These are phyloP conservation scores for Cetonia aurata DNA, from an alignment of 2,888 invertebrate genomes.

Conservation along the genomic window DNA sequence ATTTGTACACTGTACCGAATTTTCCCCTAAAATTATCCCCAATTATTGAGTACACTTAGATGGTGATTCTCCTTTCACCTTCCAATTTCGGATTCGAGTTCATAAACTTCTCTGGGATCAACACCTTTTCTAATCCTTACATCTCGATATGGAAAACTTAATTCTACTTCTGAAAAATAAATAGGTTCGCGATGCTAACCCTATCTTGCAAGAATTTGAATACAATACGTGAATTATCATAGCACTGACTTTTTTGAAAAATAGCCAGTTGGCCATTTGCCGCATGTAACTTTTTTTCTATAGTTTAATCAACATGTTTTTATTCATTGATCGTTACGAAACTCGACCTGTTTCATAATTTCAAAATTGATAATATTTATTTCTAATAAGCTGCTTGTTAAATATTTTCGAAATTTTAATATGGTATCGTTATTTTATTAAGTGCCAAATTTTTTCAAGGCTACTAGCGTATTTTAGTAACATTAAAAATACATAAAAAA, in stretches of 20 bases:
- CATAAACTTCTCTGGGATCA: constrained; percentile 89
- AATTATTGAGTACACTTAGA: constrained; percentile 15
- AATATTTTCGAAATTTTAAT: not conserved
- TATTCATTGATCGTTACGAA: constrained; percentile 17
- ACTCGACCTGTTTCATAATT: not conserved
- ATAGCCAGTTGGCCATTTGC: constrained; percentile 36
- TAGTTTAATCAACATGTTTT: constrained; percentile 9
- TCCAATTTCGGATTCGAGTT: constrained; percentile 91
- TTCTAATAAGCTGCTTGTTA: not conserved
- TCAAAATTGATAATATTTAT: not conserved
- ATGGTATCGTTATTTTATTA: constrained; percentile 1
- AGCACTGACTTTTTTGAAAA: not conserved
- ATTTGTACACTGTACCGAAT: constrained; percentile 96
- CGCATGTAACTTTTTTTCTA: constrained; percentile 4
- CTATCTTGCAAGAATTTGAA: not conserved
- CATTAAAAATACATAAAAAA: constrained; percentile 4
- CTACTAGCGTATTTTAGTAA: not conserved
- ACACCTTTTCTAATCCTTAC: constrained; percentile 85
- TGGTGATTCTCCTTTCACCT: constrained; percentile 73
- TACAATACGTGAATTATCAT: not conserved
- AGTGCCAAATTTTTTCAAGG: constrained; percentile 8
- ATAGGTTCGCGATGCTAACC: not conserved
- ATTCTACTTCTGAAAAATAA: constrained; percentile 81
- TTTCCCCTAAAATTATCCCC: constrained; percentile 82
- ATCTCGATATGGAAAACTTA: constrained; percentile 90